Evolutionary conservation across 2,888 invertebrate species (phyloP).

Genomic region (Empis stercorea): DNA sequence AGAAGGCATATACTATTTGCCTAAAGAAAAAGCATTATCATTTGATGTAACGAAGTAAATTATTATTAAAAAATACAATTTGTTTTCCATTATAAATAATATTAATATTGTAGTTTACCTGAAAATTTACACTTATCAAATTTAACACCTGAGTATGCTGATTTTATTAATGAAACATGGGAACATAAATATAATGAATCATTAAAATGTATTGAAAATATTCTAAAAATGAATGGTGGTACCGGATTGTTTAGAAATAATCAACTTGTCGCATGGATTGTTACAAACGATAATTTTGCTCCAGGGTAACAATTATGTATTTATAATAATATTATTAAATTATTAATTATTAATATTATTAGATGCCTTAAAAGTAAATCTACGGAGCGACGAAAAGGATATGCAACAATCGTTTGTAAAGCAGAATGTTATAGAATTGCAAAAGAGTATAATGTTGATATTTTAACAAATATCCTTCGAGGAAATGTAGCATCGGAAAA

Average conservation of each 20-base stretch:
- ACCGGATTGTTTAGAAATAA: constrained; percentile 4
- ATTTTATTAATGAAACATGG: constrained; percentile 8
- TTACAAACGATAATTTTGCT: constrained; percentile 4
- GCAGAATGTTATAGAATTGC: constrained; percentile 2
- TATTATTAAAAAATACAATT: no score
- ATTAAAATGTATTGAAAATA: constrained; percentile 2
- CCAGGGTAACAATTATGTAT: constrained; percentile 2
- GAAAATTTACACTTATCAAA: neutral
- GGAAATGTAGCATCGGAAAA: constrained; percentile 2
- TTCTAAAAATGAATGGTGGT: constrained; percentile 5
- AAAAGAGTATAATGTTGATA: neutral
- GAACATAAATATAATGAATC: constrained; percentile 5
- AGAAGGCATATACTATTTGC: neutral
- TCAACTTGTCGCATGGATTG: constrained; percentile 5
- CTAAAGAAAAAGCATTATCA: neutral
- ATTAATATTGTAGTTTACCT: neutral
- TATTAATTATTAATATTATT: neutral
- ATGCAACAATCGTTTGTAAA: constrained; percentile 3
- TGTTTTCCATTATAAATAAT: no score
- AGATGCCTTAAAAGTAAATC: constrained; percentile 2
- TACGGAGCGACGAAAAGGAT: constrained; percentile 3
- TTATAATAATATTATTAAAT: neutral
- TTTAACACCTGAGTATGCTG: constrained; percentile 3
- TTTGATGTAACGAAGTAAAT: neutral
- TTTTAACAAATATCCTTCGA: neutral